Base-by-base conservation (phyloP, 2,113 vertebrate genomes). In the Turnix velox region DNA sequence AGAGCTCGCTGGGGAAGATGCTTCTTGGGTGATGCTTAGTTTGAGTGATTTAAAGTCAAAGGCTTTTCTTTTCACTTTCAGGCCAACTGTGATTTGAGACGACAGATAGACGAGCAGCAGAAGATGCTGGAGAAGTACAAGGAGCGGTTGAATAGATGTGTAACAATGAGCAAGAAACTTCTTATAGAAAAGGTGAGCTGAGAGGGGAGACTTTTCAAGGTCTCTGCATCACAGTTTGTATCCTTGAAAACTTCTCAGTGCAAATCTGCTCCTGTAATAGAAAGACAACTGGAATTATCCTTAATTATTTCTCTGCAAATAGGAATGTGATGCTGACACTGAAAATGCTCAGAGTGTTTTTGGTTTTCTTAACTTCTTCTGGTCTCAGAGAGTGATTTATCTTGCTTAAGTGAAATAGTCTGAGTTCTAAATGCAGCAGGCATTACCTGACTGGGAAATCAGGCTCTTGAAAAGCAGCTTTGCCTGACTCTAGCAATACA, bases 161-260 rank as follows among this genome's bases (percentile, higher is more conserved):
- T 99, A 94, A 99, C 99, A 1, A 99, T 99, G 99, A 99, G 99
- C 96, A 99, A 99, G 98, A 99, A 99, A 96, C 98, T 99, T 90
- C 99, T 99, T 65, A 99, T 99, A 95, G 99, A 99, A 97, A 99
- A 99, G 98, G 99, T 99, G 88, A 90, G 97, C 93, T n/a, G n/a
- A n/a, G n/a, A n/a, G n/a, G 40, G 35, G 42, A n/a, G 14, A 17
- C 65, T 75, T 75, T 9, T 10, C 45, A 31, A 31, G 43, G 62
- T 48, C 42, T 79, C 51, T 73, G 58, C 42, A 83, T 74, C 25
- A 42, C 33, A 58, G 43, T 46, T 77, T 9, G 30, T 1, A 1
- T n/a, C 49, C 54, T 79, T 76, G 79, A 48, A 80, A 93, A 39
- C 17, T 51, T 39, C 30, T 61, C 52, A 66, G 45, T 31, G 45